Conservation (phyloP, 2,113 vertebrate genomes). For the Neodon shergylaensis region DNA sequence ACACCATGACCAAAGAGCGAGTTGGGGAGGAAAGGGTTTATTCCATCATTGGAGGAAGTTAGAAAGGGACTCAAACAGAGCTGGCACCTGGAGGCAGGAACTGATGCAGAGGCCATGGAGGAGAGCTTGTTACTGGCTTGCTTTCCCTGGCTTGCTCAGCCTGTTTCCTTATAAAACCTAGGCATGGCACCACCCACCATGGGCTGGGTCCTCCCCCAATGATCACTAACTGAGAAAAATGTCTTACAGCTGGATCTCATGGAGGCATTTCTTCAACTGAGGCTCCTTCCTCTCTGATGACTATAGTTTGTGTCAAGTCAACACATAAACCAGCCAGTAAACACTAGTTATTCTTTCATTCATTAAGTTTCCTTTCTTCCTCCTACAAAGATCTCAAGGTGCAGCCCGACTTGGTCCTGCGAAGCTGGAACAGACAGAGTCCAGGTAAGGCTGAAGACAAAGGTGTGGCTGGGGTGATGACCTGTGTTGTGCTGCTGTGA, state of each 20-base stretch:
- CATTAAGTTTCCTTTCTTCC: background rate
- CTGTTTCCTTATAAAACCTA: background rate
- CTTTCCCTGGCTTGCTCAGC: background rate
- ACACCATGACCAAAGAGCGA: background rate
- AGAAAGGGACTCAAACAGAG: background rate
- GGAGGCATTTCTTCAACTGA: background rate
- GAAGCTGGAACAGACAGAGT: background rate
- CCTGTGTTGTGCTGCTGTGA: background rate
- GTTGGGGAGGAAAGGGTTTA: background rate
- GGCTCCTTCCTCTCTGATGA: background rate
- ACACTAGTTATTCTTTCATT: background rate
- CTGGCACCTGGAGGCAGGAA: background rate
- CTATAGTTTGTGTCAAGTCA: background rate
- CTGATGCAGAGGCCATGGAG: background rate
- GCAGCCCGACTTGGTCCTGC: background rate
- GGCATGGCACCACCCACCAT: background rate
- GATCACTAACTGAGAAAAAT: background rate
- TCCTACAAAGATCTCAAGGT: background rate
- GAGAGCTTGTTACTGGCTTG: background rate
- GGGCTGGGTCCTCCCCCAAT: background rate
- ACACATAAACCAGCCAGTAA: background rate
- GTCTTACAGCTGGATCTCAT: background rate
- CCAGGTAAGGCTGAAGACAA: background rate
- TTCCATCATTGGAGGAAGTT: background rate
- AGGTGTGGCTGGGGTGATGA: background rate